Percentiles rank a stretch among this genome's conserved stretches.
These are phyloP conservation scores for Halcyon leucocephala DNA, from an alignment of 2,797 vertebrate genomes.

Conservation along the genomic window DNA sequence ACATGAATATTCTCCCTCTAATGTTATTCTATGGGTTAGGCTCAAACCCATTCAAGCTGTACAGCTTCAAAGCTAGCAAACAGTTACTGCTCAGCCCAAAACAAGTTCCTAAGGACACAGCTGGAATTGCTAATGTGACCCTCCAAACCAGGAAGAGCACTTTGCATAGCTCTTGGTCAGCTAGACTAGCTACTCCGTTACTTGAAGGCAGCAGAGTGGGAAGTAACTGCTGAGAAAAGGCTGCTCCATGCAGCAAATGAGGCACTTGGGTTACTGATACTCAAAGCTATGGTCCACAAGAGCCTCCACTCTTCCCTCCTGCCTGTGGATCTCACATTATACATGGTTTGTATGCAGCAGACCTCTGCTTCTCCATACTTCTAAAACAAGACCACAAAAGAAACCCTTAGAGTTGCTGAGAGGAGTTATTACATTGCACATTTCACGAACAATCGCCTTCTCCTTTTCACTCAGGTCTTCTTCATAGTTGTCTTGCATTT, in stretches of 20 bases:
- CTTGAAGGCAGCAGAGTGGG: not conserved
- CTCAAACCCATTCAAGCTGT: not conserved
- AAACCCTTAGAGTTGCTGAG: not conserved
- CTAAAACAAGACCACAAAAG: not conserved
- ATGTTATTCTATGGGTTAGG: not conserved
- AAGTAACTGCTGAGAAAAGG: not conserved
- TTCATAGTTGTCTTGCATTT: conserved; percentile 90
- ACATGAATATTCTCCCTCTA: not conserved
- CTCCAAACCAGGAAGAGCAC: not conserved
- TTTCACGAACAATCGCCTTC: conserved; percentile 97
- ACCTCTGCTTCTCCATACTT: not conserved
- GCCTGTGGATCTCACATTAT: not conserved
- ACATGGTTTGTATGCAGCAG: not conserved
- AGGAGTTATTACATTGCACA: conserved; percentile 92
- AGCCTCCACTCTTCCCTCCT: not conserved
- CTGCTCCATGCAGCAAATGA: not conserved
- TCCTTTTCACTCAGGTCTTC: conserved; percentile 97
- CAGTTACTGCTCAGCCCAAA: not conserved
- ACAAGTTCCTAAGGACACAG: rapidly evolving
- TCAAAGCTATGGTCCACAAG: not conserved
- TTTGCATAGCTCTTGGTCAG: not conserved
- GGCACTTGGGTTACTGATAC: not conserved
- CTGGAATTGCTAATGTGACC: not conserved
- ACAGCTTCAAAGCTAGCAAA: not conserved
- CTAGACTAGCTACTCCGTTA: not conserved